These are phyloP conservation scores for Sakesphorus luctuosus DNA, from an alignment of 2,113 vertebrate genomes.

Conservation along the genomic window DNA sequence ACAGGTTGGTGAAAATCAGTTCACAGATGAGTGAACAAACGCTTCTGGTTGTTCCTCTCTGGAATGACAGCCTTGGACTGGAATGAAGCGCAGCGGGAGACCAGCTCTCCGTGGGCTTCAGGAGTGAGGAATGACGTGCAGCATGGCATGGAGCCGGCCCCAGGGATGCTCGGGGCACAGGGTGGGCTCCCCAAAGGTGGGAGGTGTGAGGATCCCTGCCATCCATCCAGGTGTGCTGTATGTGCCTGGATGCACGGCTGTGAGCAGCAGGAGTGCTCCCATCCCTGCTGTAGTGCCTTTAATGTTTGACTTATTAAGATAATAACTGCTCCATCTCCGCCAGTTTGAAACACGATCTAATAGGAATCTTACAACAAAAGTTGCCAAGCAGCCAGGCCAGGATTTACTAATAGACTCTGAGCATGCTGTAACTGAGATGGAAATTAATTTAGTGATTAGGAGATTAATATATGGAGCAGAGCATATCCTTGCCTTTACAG, in stretches of 20 bases:
- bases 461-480: neutral
- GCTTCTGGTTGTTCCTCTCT: accelerated
- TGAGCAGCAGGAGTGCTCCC: neutral
- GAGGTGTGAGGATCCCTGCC: neutral
- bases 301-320: neutral
- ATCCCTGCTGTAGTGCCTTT: neutral
- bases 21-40: neutral
- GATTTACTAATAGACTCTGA: constrained; percentile 37
- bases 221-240: neutral
- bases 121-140: neutral
- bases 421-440: constrained; percentile 27
- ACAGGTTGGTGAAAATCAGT: neutral
- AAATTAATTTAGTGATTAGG: constrained; percentile 40
- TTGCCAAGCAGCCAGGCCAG: constrained; percentile 43
- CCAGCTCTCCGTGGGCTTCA: neutral
- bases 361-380: constrained; percentile 31
- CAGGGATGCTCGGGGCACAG: accelerated
- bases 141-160: accelerated
- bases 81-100: neutral
- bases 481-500: neutral
- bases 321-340: neutral
- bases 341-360: constrained; percentile 20
- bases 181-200: accelerated
- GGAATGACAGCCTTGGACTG: neutral
- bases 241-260: neutral